Conservation (phyloP, 2,888 invertebrate genomes). For the Ichneumoninae sp. region DNA sequence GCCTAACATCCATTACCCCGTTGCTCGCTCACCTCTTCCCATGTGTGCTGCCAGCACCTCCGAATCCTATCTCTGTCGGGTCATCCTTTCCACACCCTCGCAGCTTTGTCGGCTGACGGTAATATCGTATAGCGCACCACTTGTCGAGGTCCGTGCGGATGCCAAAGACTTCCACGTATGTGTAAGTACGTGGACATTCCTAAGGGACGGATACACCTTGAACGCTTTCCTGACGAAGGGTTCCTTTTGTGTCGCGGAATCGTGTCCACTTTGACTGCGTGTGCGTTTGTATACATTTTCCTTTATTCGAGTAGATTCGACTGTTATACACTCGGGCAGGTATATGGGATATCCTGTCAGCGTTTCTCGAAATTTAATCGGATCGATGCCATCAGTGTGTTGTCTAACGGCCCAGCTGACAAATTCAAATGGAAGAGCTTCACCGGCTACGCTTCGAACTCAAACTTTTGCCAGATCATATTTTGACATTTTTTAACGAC, state of each 20-base stretch:
- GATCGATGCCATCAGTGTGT: no score
- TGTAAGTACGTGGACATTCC: slow-evolving; percentile 3
- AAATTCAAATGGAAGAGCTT: not conserved
- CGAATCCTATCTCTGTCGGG: slow-evolving; percentile 36
- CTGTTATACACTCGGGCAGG: not conserved
- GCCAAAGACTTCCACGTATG: not conserved
- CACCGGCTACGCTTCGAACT: not conserved
- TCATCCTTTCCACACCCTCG: slow-evolving; percentile 25
- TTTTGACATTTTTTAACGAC: not conserved
- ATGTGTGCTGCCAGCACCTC: slow-evolving; percentile 33
- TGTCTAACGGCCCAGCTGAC: no score
- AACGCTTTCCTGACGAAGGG: not conserved
- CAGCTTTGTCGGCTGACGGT: slow-evolving; percentile 8
- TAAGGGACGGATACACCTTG: not conserved
- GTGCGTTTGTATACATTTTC: not conserved
- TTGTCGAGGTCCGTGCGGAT: slow-evolving; percentile 8
- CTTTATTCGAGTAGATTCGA: not conserved
- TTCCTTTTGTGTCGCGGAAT: not conserved
- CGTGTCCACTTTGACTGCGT: not conserved
- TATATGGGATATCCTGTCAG: not conserved
- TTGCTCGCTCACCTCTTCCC: slow-evolving; percentile 57
- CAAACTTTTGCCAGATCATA: not conserved
- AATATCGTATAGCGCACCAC: slow-evolving; percentile 11
- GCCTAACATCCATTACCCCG: slow-evolving; percentile 78
- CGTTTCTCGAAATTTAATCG: no score